phyloP scores from a whole-genome alignment of 2,797 vertebrate genomes.

The Acrossocheilus wenchowensis region DNA sequence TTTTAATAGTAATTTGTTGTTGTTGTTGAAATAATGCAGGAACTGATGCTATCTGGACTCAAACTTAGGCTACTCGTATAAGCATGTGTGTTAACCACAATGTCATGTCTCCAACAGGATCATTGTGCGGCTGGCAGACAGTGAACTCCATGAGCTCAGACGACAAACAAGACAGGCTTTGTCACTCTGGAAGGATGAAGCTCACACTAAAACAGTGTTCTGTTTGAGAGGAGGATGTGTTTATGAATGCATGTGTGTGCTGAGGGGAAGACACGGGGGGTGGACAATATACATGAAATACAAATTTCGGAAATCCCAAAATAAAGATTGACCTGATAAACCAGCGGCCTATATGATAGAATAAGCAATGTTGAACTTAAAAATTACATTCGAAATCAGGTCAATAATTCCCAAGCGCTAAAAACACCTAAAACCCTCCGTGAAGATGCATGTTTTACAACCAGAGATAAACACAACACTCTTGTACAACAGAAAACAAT shows the following conservation, averaged over 20 bases:
- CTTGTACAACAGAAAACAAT: not conserved
- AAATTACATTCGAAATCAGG: not conserved
- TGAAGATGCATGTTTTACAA: not conserved
- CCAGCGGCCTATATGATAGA: not conserved
- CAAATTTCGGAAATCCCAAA: not conserved
- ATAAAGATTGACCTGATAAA: conserved; percentile 6
- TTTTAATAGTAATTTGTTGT: not conserved
- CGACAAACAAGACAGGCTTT: conserved; percentile 38
- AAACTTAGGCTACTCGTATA: not conserved
- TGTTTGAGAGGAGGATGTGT: conserved; percentile 13
- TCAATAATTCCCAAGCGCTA: not conserved
- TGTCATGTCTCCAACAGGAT: not conserved
- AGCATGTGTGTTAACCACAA: not conserved
- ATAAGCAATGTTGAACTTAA: not conserved
- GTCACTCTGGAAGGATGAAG: conserved; percentile 3
- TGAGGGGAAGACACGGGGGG: not conserved
- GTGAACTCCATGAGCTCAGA: not conserved
- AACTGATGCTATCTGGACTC: not conserved
- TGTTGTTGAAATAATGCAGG: not conserved
- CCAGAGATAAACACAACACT: not conserved
- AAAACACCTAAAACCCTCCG: not conserved
- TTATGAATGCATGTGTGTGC: conserved; percentile 6
- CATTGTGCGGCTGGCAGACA: not conserved
- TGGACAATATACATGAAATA: not conserved
- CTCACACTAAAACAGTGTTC: conserved; percentile 26